phyloP scores from a whole-genome alignment of 1,140 invertebrate genomes.

The Delia radicum region DNA sequence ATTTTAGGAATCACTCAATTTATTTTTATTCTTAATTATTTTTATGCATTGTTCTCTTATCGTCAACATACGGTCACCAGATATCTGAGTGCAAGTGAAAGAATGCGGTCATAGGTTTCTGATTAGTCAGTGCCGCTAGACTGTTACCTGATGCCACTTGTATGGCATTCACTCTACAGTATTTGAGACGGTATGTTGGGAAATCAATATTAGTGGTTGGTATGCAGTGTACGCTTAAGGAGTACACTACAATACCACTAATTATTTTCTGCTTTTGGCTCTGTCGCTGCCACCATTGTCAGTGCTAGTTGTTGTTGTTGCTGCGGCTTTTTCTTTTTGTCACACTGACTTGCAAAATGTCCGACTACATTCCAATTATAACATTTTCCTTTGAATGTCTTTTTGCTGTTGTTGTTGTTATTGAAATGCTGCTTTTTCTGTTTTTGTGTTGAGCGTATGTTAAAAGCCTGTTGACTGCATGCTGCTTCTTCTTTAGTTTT shows the following conservation, averaged over 20 bases:
- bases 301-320: neutral
- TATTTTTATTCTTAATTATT: too few relatives aligned
- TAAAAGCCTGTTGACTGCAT: neutral
- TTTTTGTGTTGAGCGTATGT: neutral
- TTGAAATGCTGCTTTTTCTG: neutral
- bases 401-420: constrained; percentile 7
- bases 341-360: constrained; percentile 7
- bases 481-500: neutral
- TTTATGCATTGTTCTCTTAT: too few relatives aligned
- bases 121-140: too few relatives aligned
- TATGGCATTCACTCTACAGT: too few relatives aligned
- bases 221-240: too few relatives aligned
- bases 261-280: neutral
- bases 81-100: too few relatives aligned
- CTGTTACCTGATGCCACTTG: too few relatives aligned
- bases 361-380: neutral
- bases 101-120: too few relatives aligned
- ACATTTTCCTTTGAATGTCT: neutral
- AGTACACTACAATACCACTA: too few relatives aligned
- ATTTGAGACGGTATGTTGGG: too few relatives aligned
- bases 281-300: neutral
- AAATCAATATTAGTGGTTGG: too few relatives aligned
- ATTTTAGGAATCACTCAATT: constrained; percentile 3
- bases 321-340: neutral
- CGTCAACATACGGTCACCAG: too few relatives aligned